These are phyloP conservation scores for Bellardia bayeri DNA, from an alignment of 2,888 invertebrate species.

Conservation along the genomic window DNA sequence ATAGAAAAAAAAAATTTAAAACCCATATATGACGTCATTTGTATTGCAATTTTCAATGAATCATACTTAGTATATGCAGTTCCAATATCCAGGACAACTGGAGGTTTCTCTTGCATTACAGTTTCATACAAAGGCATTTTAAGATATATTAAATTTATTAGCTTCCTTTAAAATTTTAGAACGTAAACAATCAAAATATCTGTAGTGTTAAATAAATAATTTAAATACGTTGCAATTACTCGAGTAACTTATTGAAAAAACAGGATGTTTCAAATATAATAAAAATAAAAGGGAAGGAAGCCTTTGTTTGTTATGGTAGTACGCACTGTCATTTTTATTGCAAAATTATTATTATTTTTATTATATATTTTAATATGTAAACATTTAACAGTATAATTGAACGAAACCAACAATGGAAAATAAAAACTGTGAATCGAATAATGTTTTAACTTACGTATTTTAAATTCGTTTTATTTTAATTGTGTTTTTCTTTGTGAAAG, in stretches of 20 bases:
- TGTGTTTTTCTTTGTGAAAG: too few species aligned
- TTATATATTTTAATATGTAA: too few species aligned
- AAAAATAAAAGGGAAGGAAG: neutral
- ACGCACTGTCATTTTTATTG: too few species aligned
- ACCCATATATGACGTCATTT: slow-evolving; percentile 75
- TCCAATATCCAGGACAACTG: slow-evolving; percentile 95
- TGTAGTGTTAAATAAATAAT: neutral
- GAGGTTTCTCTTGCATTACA: slow-evolving; percentile 93
- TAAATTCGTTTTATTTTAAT: too few species aligned
- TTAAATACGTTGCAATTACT: neutral
- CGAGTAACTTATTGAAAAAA: neutral
- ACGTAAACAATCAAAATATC: slow-evolving; percentile 19
- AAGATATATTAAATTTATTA: neutral
- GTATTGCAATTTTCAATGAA: slow-evolving; percentile 37
- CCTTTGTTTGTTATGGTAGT: too few species aligned
- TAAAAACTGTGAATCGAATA: too few species aligned
- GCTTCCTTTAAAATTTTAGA: neutral
- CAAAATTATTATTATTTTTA: too few species aligned
- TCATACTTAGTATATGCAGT: slow-evolving; percentile 95
- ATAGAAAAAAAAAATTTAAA: slow-evolving; percentile 19
- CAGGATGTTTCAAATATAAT: neutral
- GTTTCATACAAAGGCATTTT: slow-evolving; percentile 92
- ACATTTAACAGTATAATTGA: too few species aligned
- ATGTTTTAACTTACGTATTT: too few species aligned
- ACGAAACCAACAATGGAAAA: too few species aligned